These are phyloP conservation scores for Noctua janthe DNA, from an alignment of 2,888 invertebrate genomes.

Conservation along the genomic window DNA sequence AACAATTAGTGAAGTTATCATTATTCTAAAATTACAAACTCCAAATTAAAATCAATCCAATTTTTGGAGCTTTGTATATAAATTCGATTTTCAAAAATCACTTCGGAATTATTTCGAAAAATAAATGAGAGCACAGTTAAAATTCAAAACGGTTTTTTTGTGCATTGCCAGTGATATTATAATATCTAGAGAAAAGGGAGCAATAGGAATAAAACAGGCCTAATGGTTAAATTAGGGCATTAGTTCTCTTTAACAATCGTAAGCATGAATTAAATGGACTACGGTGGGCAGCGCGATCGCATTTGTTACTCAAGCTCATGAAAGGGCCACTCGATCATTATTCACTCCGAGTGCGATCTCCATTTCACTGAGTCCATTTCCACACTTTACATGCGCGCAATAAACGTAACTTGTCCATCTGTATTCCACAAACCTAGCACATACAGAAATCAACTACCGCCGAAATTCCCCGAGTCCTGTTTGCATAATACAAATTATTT, in stretches of 20 bases:
- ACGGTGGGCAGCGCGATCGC: conserved; percentile 32
- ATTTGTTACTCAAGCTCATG: conserved; percentile 62
- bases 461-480: conserved; percentile 70
- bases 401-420: conserved; percentile 72
- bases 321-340: conserved; percentile 74
- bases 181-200: conserved; percentile 1
- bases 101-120: background rate
- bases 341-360: conserved; percentile 74
- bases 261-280: conserved; percentile 5
- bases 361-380: conserved; percentile 74
- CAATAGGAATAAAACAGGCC: background rate
- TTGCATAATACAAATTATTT: conserved; percentile 77
- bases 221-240: conserved; percentile 15
- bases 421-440: conserved; percentile 70
- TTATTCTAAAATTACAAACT: background rate
- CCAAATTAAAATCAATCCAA: background rate
- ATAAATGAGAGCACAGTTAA: background rate
- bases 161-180: background rate
- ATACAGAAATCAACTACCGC: conserved; percentile 59
- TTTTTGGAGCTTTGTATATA: conserved; percentile 1
- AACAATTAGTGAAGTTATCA: background rate
- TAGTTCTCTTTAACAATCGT: conserved; percentile 6
- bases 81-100: background rate
- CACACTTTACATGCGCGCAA: conserved; percentile 62
- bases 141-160: background rate